Evolutionary conservation across 2,888 invertebrate species (phyloP).

Genomic region (Clusia tigrina): DNA sequence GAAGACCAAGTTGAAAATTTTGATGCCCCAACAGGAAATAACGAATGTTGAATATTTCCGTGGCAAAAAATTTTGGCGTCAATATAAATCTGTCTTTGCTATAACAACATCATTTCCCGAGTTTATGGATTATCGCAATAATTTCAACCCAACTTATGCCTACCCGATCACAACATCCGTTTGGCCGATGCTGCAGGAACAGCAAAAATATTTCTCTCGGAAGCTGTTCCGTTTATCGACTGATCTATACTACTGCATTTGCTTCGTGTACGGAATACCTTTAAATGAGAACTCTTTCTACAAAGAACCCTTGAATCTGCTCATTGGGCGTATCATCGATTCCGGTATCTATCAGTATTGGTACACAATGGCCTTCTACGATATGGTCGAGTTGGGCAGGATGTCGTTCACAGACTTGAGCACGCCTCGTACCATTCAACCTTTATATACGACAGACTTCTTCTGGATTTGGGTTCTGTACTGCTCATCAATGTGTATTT

Average conservation of each 20-base stretch:
- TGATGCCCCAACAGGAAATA: slow-evolving; percentile 22
- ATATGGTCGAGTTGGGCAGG: slow-evolving; percentile 27
- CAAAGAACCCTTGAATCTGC: slow-evolving; percentile 30
- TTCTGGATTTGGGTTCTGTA: slow-evolving; percentile 28
- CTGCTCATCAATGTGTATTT: not conserved
- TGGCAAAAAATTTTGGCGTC: not conserved
- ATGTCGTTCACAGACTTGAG: slow-evolving; percentile 22
- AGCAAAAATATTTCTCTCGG: slow-evolving; percentile 23
- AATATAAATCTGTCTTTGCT: slow-evolving; percentile 26
- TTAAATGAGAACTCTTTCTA: slow-evolving; percentile 40
- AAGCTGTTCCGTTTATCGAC: slow-evolving; percentile 28
- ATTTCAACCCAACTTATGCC: slow-evolving; percentile 36
- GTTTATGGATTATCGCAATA: slow-evolving; percentile 27
- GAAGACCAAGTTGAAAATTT: slow-evolving; percentile 34
- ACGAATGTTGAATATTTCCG: not conserved
- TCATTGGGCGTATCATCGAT: not conserved
- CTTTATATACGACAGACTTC: slow-evolving; percentile 31
- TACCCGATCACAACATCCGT: slow-evolving; percentile 34
- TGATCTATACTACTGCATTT: slow-evolving; percentile 11
- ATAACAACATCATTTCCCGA: slow-evolving; percentile 15
- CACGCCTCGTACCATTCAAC: not conserved
- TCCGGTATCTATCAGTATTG: slow-evolving; percentile 37
- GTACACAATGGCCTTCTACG: slow-evolving; percentile 31
- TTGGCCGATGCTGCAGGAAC: slow-evolving; percentile 36
- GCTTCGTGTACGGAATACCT: too few species aligned